A percentile compares a stretch with the other conserved stretches of the same genome.
These are phyloP conservation scores for Terebella lapidaria DNA, from an alignment of 2,888 invertebrate genomes.

Conservation along the genomic window DNA sequence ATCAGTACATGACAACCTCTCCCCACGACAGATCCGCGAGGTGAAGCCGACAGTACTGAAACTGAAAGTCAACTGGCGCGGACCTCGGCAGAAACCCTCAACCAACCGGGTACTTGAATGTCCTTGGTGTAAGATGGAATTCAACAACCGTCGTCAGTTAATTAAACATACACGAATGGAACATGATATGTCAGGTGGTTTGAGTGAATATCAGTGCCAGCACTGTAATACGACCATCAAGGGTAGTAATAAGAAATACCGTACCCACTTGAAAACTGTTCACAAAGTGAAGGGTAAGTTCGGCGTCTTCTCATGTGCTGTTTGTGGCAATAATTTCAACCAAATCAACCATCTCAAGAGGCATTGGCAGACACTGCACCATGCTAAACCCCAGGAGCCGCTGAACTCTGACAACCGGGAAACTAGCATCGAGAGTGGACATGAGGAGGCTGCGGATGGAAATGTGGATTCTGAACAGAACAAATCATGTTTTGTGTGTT, in stretches of 20 bases:
- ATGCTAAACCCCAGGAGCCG: conserved; percentile 14
- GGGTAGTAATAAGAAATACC: neutral
- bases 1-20: conserved; percentile 19
- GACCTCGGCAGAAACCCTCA: neutral
- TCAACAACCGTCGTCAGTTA: neutral
- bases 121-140: neutral
- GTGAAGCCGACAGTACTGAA: conserved; percentile 5
- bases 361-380: conserved; percentile 18
- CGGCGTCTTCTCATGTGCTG: conserved; percentile 13
- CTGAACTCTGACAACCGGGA: neutral
- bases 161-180: neutral
- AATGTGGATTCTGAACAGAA: neutral
- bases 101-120: neutral
- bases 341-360: conserved; percentile 16
- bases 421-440: neutral
- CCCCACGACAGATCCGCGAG: conserved; percentile 5
- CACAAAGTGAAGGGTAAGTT: neutral
- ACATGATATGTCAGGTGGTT: neutral
- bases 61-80: conserved; percentile 5
- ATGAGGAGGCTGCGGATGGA: neutral
- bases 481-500: neutral
- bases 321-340: conserved; percentile 15
- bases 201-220: neutral
- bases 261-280: neutral
- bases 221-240: neutral